Evolutionary conservation across 2,888 invertebrate genomes (phyloP), one percentile per base, ranked within the genome.

Genomic region (Crematogaster levior): DNA sequence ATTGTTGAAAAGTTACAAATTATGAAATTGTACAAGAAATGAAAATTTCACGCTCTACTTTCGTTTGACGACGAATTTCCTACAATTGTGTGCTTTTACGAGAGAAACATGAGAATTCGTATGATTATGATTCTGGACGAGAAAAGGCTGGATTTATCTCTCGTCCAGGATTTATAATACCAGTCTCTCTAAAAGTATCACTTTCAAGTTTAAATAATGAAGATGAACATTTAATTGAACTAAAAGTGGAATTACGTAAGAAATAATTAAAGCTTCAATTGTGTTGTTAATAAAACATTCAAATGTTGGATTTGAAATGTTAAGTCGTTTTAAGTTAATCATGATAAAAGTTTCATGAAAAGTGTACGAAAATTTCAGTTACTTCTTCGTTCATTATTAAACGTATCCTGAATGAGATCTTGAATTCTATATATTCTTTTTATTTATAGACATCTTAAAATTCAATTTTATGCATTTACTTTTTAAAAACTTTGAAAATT

Each of bases 151-250:
- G 9, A 46, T 63, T 88, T 48, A 84, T 46, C 37, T 43, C 34
- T n/a, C 65, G 56, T 3, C 34, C 43, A 63, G 56, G 72, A 56
- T 56, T 73, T 86, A 84, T 77, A 86, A 81, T 84, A 87, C 74
- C 68, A 72, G 87, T 75, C 51, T 74, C 46, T 73, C 34, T 24
- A 3, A 24, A 34, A 74, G 7, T 73, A 58, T 60, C 27, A 73
- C 58, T 58, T 73, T 60, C 60, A 58, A n/a, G 40, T 68, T 18
- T 30, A 40, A 53, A 40, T 53, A 75, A 75, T 46, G 15, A 12
- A 75, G 48, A 77, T 27, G 7, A 51, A 63, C 48, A 37, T 30
- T 60, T 4, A n/a, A 37, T 24, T 51, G 5, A 34, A 72, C 4
- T 43, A 30, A 56, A 34, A 56, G 21, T n/a, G n/a, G n/a, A 37